phyloP scores from a whole-genome alignment of 2,797 vertebrate species.

The Remorina albescens region DNA sequence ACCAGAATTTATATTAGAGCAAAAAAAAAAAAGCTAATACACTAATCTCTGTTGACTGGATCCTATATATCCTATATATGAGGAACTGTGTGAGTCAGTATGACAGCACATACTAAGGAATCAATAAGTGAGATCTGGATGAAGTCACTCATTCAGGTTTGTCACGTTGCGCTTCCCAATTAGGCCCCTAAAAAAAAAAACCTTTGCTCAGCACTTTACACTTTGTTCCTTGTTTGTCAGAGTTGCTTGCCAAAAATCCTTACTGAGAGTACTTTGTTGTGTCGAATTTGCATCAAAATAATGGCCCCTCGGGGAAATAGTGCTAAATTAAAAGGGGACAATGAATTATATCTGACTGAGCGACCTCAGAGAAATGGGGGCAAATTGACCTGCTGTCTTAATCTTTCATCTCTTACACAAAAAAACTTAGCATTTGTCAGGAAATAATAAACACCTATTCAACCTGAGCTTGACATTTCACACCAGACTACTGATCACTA shows the following conservation, averaged over 20 bases:
- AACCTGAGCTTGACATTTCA: slow-evolving; percentile 34
- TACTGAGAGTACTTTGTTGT: slow-evolving; percentile 58
- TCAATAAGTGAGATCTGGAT: slow-evolving; percentile 38
- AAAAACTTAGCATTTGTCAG: slow-evolving; percentile 14
- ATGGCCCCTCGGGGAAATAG: slow-evolving; percentile 58
- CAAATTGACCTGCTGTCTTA: slow-evolving; percentile 19
- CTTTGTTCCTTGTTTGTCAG: slow-evolving; percentile 59
- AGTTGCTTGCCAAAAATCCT: slow-evolving; percentile 69
- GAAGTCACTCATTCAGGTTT: slow-evolving; percentile 51
- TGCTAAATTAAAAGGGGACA: slow-evolving; percentile 68
- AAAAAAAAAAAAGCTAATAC: background rate
- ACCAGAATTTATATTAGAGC: slow-evolving; percentile 15
- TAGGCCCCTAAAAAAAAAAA: slow-evolving; percentile 37
- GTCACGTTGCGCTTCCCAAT: slow-evolving; percentile 43
- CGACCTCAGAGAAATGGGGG: slow-evolving; percentile 24
- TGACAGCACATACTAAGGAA: slow-evolving; percentile 19
- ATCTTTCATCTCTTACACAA: slow-evolving; percentile 28
- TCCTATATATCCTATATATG: slow-evolving; percentile 26
- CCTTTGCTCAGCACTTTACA: slow-evolving; percentile 69
- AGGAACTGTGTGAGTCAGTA: slow-evolving; percentile 8
- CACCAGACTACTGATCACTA: background rate
- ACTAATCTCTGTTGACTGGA: slow-evolving; percentile 2
- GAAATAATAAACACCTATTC: slow-evolving; percentile 26
- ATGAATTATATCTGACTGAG: slow-evolving; percentile 61
- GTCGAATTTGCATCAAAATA: slow-evolving; percentile 73